Percentiles rank a stretch among this genome's conserved stretches.
Conservation (phyloP, 2,888 invertebrate species). For the Yponomeuta malinellus region DNA sequence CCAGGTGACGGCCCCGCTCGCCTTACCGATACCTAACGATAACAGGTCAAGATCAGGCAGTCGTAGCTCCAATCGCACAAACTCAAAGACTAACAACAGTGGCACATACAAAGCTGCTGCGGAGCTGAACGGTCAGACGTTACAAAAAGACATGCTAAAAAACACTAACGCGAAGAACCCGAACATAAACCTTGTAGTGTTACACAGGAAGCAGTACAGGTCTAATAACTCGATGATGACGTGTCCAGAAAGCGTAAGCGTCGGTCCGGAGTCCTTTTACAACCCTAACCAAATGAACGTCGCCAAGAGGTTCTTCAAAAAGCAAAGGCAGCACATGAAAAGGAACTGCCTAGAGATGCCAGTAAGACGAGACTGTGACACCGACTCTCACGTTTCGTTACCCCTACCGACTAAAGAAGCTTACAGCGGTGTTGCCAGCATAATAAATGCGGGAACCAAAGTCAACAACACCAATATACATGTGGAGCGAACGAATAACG, state of each 20-base stretch:
- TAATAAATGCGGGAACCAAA: slow-evolving; percentile 83
- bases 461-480: slow-evolving; percentile 89
- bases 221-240: slow-evolving; percentile 81
- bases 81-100: slow-evolving; percentile 79
- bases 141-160: slow-evolving; percentile 52
- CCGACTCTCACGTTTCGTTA: slow-evolving; percentile 66
- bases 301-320: slow-evolving; percentile 93
- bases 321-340: slow-evolving; percentile 84
- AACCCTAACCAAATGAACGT: slow-evolving; percentile 96
- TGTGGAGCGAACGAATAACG: slow-evolving; percentile 75
- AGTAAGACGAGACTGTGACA: slow-evolving; percentile 75
- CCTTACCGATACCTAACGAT: slow-evolving; percentile 75
- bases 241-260: slow-evolving; percentile 69
- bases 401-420: slow-evolving; percentile 67
- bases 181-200: slow-evolving; percentile 81
- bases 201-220: slow-evolving; percentile 84
- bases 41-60: slow-evolving; percentile 79
- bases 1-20: slow-evolving; percentile 44
- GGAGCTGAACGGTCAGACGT: slow-evolving; percentile 75
- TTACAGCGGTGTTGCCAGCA: slow-evolving; percentile 73
- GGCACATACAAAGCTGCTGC: slow-evolving; percentile 78
- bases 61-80: slow-evolving; percentile 80
- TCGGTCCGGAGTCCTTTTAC: slow-evolving; percentile 88
- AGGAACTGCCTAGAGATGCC: slow-evolving; percentile 83
- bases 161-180: slow-evolving; percentile 71